Base-by-base conservation (phyloP, 1,140 invertebrate genomes). In the Amphibalanus amphitrite region DNA sequence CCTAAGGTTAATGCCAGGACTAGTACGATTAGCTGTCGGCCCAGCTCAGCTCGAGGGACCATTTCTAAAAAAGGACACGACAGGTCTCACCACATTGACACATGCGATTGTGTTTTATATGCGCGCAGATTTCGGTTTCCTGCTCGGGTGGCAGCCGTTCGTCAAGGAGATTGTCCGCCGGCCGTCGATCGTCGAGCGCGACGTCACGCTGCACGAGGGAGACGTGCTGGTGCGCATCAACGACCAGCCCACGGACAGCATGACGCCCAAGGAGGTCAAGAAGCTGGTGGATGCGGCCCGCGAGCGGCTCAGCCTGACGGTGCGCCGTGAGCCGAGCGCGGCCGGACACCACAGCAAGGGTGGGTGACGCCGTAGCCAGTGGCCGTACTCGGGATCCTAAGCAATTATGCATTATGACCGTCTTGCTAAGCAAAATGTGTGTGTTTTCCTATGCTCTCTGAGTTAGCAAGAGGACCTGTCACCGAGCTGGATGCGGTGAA, bases 241-340 rank as follows among this genome's bases (percentile, higher is more conserved):
- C 78, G 81, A 89, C 28, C 71, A 64, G 23, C 86, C 88, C 17
- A 88, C 88, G 0, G 95, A 98, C 71, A 87, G 89, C 38, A 89
- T 98, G 85, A 94, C 91, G 38, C 79, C 98, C 8, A 94, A 95
- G 79, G 96, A 98, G 79, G 95, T 94, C 0, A 89, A 87, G 76
- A 96, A 97, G 81, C 85, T 97, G 64, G 89, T 98, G 72, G 95
- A 98, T 72, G 88, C 89, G 71, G 88, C 88, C 74, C 96, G 95
- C 79, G 95, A 98, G 74, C 89, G 93, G 75, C 80, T 98, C 17
- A 92, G 92, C 75, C 82, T 98, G 6, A 71, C 77, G 65, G 71
- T 73, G 28, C 33, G 73, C 59, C 71, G 77, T 72, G 69, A 78
- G 74, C 29, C 69, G 76, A 69, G 59, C 78, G 76, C 47, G 1